Evolutionary conservation across 1,140 invertebrate genomes (phyloP), one percentile per base, ranked within the genome.

Genomic region (Trialeurodes vaporariorum): DNA sequence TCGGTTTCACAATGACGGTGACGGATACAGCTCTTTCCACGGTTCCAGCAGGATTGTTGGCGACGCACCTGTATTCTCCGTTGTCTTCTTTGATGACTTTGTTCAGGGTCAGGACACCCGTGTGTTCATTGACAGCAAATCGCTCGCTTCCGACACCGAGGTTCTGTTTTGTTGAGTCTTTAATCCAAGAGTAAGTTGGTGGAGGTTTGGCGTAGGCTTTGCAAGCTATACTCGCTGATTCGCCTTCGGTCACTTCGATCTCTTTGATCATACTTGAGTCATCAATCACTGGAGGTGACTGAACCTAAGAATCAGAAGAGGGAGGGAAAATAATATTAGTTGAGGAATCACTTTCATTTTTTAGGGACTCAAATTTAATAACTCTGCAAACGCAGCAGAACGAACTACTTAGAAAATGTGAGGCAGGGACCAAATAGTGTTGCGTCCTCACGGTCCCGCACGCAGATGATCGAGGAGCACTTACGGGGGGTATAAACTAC

Each of bases 111-210:
- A 96, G 76, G 12, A 85, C 76, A 9, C 84, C 84, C 0, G 83
- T 87, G 70, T 82, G 81, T 66, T 85, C 78, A 73, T 92, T 86
- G 0, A 93, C 90, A 25, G 81, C 81, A 74, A 91, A 93, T 63
- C 90, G 81, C 73, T 89, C 86, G 1, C 83, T 82, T 21, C 75
- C 83, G 2, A 84, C 83, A 9, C 64, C 70, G 60, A 94, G 78
- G 75, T 92, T 85, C 77, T 85, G 74, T 25, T 73, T 71, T 0
- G 72, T 75, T 23, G 72, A 68, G 40, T 67, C 61, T 12, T 72
- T 87, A 34, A 93, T 86, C 92, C 92, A 96, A 21, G 83, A 84
- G 72, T 89, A 91, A 25, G 80, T 84, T 60, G 93, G 92, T 5
- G 84, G 83, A 1, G 93, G 93, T 76, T 93, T 93, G 1, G 92